Percentiles rank a stretch among this genome's conserved stretches.
Evolutionary conservation across 64 coral and sea anemone genomes (phyloP).

Genomic region (Trachythela sp.): DNA sequence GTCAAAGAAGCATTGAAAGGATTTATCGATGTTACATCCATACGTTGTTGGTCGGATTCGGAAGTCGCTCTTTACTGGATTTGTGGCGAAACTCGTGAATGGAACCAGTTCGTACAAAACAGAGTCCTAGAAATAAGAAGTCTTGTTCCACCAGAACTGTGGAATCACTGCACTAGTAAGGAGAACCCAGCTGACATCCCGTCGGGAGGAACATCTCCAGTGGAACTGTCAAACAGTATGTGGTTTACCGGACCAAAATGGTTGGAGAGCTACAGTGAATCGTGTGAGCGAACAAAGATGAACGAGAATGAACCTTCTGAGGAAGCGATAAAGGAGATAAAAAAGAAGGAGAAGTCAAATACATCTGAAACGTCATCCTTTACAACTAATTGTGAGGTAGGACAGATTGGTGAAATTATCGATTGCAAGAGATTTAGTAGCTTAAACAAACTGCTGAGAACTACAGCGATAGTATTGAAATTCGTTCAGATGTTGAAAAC

Average conservation of each 20-base stretch:
- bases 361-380: not conserved
- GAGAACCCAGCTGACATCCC: slow-evolving; percentile 32
- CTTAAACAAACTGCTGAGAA: not conserved
- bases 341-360: not conserved
- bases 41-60: slow-evolving; percentile 19
- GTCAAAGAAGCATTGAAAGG: slow-evolving; percentile 2
- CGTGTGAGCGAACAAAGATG: not conserved
- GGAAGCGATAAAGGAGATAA: slow-evolving; percentile 32
- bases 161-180: slow-evolving; percentile 1
- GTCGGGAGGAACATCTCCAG: slow-evolving; percentile 22
- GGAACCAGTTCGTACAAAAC: slow-evolving; percentile 56
- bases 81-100: slow-evolving; percentile 21
- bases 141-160: slow-evolving; percentile 25
- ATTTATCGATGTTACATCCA: not conserved
- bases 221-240: slow-evolving; percentile 18
- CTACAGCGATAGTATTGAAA: slow-evolving; percentile 24
- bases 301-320: not conserved
- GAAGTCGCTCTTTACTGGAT: slow-evolving; percentile 44
- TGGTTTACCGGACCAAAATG: slow-evolving; percentile 46
- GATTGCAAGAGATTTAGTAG: slow-evolving; percentile 45
- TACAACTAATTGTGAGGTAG: not conserved
- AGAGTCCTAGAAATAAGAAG: slow-evolving; percentile 46
- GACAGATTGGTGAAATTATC: not conserved
- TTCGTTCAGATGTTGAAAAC: slow-evolving; percentile 35
- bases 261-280: not conserved